A percentile compares a stretch with the other conserved stretches of the same genome.
Evolutionary conservation across 2,888 invertebrate genomes (phyloP).

Genomic region (Mesorhabditis spiculigera): DNA sequence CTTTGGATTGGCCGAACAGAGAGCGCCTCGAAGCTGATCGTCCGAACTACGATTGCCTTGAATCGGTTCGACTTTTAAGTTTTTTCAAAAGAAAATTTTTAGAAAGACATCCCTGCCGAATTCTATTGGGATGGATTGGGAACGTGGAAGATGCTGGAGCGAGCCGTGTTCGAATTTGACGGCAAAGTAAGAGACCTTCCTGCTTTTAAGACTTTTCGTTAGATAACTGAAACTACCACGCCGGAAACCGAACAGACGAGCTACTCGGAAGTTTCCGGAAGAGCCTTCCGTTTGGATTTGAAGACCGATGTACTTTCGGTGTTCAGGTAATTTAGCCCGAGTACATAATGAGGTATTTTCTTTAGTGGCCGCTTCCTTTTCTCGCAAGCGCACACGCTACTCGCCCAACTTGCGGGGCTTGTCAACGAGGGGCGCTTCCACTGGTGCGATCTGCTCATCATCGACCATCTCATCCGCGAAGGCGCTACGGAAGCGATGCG

Average conservation of each 20-base stretch:
- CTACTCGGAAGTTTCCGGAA: neutral
- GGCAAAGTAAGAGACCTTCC: constrained; percentile 10
- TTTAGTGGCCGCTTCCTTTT: constrained; percentile 14
- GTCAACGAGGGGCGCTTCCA: constrained; percentile 8
- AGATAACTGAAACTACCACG: neutral
- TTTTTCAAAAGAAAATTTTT: constrained; percentile 10
- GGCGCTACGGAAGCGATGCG: neutral
- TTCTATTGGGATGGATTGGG: constrained; percentile 39
- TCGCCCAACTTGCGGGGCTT: constrained; percentile 6
- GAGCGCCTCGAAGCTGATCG: constrained; percentile 24
- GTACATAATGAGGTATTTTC: neutral
- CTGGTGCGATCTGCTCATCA: constrained; percentile 10
- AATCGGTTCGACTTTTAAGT: constrained; percentile 19
- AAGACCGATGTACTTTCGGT: neutral
- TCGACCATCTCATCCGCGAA: constrained; percentile 14
- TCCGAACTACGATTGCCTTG: constrained; percentile 34
- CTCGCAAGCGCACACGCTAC: constrained; percentile 11
- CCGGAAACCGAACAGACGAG: neutral
- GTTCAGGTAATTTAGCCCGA: neutral
- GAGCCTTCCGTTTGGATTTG: neutral
- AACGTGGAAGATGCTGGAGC: constrained; percentile 23
- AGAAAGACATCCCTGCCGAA: constrained; percentile 40
- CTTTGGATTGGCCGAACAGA: constrained; percentile 38
- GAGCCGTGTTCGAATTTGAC: neutral
- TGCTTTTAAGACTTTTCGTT: too few relatives aligned